A percentile compares a stretch with the other conserved stretches of the same genome.
These are phyloP conservation scores for Pomatorhinus ruficollis DNA, from an alignment of 2,113 vertebrate genomes.

Conservation along the genomic window DNA sequence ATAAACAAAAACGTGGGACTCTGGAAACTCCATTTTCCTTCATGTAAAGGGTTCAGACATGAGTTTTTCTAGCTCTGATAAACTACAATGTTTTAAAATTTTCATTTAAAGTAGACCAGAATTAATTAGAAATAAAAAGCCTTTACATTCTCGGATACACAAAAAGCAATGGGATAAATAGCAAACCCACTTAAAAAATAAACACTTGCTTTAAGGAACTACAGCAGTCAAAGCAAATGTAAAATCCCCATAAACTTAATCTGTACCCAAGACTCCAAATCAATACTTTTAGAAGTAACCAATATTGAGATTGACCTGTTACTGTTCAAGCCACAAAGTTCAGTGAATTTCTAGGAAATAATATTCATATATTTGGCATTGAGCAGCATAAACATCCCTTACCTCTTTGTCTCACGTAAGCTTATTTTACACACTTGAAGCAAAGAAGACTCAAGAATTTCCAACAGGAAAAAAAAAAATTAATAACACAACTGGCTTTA, in stretches of 20 bases:
- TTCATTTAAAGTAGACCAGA: neutral
- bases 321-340: neutral
- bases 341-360: neutral
- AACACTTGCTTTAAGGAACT: neutral
- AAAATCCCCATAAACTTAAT: neutral
- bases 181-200: neutral
- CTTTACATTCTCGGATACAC: neutral
- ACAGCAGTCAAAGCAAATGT: neutral
- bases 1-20: neutral
- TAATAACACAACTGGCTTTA: fast-evolving
- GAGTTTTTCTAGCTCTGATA: neutral
- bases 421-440: neutral
- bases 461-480: neutral
- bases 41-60: fast-evolving
- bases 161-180: neutral
- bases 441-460: neutral
- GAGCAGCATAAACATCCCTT: neutral
- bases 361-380: fast-evolving
- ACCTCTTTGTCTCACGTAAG: fast-evolving
- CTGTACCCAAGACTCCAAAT: neutral
- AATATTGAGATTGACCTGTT: neutral
- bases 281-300: neutral
- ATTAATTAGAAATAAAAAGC: neutral
- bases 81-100: neutral
- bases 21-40: neutral